phyloP scores from a whole-genome alignment of 1,140 invertebrate genomes.

The Drosophila kurseongensis region DNA sequence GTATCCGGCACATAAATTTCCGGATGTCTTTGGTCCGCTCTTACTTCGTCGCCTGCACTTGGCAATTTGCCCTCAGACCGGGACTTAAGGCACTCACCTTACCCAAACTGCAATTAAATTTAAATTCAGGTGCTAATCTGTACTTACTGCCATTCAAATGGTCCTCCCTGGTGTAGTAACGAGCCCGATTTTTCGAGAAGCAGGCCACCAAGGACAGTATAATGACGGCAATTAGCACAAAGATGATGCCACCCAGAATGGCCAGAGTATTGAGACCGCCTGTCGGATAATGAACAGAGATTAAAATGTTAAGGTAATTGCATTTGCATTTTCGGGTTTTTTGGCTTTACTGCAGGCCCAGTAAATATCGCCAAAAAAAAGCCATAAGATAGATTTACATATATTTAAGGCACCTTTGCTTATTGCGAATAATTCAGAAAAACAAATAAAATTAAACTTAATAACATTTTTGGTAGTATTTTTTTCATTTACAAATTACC shows the following conservation, averaged over 20 bases:
- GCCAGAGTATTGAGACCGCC: constrained; percentile 84
- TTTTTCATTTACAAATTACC: no score
- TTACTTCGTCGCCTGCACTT: constrained; percentile 58
- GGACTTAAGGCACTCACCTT: constrained; percentile 7
- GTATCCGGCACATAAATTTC: constrained; percentile 54
- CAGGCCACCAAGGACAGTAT: constrained; percentile 85
- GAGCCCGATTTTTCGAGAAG: constrained; percentile 87
- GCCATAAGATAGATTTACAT: no score
- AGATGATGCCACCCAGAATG: constrained; percentile 83
- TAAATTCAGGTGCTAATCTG: constrained; percentile 30
- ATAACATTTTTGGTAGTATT: no score
- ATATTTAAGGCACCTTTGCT: neutral
- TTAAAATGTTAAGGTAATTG: neutral
- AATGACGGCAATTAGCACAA: constrained; percentile 81
- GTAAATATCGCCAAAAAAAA: no score
- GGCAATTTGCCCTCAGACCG: constrained; percentile 42
- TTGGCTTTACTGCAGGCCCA: no score
- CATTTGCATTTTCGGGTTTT: neutral
- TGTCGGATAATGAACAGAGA: constrained; percentile 27
- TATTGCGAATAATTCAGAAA: no score
- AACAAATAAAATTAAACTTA: no score
- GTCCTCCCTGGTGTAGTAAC: constrained; percentile 90
- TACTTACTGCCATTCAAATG: constrained; percentile 84
- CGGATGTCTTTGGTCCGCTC: constrained; percentile 48
- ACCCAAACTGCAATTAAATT: constrained; percentile 40